A percentile compares a stretch with the other conserved stretches of the same genome.
Evolutionary conservation across 1,140 invertebrate genomes (phyloP).

Genomic region (Anastatus disparis): DNA sequence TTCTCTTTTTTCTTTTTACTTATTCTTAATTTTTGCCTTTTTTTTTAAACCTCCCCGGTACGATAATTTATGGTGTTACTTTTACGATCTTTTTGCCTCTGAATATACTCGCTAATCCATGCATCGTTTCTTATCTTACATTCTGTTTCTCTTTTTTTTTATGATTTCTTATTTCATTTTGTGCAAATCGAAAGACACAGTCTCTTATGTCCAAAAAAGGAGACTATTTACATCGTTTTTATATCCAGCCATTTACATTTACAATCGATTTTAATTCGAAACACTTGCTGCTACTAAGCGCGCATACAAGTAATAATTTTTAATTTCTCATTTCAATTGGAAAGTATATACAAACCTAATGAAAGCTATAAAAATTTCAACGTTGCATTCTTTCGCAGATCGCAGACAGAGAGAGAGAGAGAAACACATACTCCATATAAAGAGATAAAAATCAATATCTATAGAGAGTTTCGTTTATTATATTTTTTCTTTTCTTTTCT

Average conservation of each 20-base stretch:
- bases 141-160: conserved; percentile 22
- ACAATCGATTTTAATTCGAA: conserved; percentile 10
- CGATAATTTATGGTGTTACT: conserved; percentile 59
- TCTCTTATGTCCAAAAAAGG: background rate
- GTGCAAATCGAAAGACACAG: background rate
- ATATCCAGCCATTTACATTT: background rate
- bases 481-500: background rate
- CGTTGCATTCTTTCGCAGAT: conserved; percentile 2
- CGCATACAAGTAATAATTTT: no score
- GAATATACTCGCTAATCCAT: conserved; percentile 35
- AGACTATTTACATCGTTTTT: background rate
- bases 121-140: conserved; percentile 3
- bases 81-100: conserved; percentile 56
- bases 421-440: background rate
- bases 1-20: background rate
- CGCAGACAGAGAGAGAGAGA: no score
- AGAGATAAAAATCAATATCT: conserved; percentile 7
- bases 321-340: background rate
- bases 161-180: no score
- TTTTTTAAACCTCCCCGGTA: conserved; percentile 46
- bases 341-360: conserved; percentile 1
- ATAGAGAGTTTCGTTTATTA: background rate
- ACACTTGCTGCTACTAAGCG: background rate
- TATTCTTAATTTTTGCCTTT: no score
- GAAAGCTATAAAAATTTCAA: conserved; percentile 15